Evolutionary conservation across 2,888 invertebrate genomes (phyloP).

Genomic region (Idaea biselata): DNA sequence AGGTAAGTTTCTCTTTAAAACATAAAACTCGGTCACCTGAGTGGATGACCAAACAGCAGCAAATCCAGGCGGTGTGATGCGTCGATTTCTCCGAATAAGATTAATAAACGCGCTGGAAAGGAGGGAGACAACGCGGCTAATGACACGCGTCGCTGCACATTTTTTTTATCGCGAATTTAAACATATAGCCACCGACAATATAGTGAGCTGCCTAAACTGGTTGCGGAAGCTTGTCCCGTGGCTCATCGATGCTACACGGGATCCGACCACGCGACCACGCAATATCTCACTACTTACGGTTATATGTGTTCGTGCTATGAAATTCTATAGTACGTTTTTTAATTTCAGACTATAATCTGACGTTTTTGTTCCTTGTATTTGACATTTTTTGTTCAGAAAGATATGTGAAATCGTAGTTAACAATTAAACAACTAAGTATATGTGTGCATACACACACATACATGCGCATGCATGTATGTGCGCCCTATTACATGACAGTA

Average conservation of each 20-base stretch:
- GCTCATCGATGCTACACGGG: background rate
- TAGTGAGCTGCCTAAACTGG: slow-evolving; percentile 48
- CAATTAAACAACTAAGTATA: too few relatives aligned
- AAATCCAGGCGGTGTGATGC: slow-evolving; percentile 38
- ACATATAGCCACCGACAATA: slow-evolving; percentile 26
- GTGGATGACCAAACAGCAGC: slow-evolving; percentile 26
- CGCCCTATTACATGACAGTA: too few relatives aligned
- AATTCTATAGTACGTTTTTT: too few relatives aligned
- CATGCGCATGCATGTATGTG: too few relatives aligned
- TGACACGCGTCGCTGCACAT: slow-evolving; percentile 74
- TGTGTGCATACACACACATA: too few relatives aligned
- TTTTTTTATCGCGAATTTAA: slow-evolving; percentile 75
- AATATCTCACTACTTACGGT: background rate
- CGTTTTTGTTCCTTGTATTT: too few relatives aligned
- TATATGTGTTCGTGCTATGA: too few relatives aligned
- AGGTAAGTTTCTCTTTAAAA: background rate
- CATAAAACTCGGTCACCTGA: slow-evolving; percentile 16
- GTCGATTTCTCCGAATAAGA: slow-evolving; percentile 77
- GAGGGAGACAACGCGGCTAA: slow-evolving; percentile 58
- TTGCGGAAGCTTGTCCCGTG: slow-evolving; percentile 40
- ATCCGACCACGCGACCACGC: background rate
- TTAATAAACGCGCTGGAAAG: slow-evolving; percentile 71
- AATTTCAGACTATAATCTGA: too few relatives aligned
- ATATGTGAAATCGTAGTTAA: too few relatives aligned
- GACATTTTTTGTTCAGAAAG: too few relatives aligned